Conservation (phyloP, 2,888 invertebrate genomes). For the Caenorhabditis imperialis region DNA sequence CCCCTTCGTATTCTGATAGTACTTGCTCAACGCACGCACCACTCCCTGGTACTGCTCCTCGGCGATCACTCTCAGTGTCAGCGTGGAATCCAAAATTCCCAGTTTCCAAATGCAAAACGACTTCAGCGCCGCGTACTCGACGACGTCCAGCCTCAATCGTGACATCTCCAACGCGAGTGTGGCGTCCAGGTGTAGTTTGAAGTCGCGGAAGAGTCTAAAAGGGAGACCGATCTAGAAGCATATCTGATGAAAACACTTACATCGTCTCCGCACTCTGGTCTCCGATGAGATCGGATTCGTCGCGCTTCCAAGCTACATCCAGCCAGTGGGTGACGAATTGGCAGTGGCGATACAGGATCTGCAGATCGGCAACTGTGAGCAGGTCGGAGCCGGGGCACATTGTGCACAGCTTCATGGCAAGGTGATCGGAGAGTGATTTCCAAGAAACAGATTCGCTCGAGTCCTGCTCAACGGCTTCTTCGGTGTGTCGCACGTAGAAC, state of each 20-base stretch:
- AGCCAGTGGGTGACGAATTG: slow-evolving; percentile 29
- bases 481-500: slow-evolving; percentile 20
- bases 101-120: slow-evolving; percentile 41
- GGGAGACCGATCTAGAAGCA: no score
- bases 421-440: slow-evolving; percentile 1
- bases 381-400: slow-evolving; percentile 36
- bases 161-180: slow-evolving; percentile 9
- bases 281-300: no score
- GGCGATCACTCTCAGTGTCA: slow-evolving; percentile 33
- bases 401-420: slow-evolving; percentile 3
- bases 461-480: slow-evolving; percentile 7
- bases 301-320: slow-evolving; percentile 14
- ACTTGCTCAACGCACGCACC: slow-evolving; percentile 11
- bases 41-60: slow-evolving; percentile 36
- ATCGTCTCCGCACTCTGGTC: no score
- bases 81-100: slow-evolving; percentile 31
- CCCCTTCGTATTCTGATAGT: slow-evolving; percentile 22
- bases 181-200: slow-evolving; percentile 13
- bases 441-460: background rate
- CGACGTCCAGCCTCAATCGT: slow-evolving; percentile 13
- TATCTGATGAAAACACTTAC: no score
- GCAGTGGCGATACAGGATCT: slow-evolving; percentile 13
- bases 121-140: slow-evolving; percentile 27
- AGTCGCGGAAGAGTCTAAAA: slow-evolving; percentile 3
- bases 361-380: slow-evolving; percentile 9